Evolutionary conservation across 1,140 invertebrate species (phyloP).

Genomic region (Ladona fulva): DNA sequence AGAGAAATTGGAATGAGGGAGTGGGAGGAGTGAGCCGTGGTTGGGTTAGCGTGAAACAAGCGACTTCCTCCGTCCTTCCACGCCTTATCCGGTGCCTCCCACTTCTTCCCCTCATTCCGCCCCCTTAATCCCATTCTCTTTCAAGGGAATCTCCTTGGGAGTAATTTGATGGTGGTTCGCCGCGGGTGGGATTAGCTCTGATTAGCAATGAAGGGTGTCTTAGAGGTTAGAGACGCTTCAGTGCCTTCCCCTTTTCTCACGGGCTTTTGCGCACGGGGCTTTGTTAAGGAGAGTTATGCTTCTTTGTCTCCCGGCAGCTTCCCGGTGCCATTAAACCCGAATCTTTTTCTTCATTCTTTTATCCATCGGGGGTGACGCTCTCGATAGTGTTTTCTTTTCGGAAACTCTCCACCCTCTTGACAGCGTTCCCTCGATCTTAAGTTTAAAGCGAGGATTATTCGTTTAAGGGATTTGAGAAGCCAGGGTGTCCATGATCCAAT

Average conservation of each 20-base stretch:
- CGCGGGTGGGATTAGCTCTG: background rate
- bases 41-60: background rate
- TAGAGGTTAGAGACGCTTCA: background rate
- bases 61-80: background rate
- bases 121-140: background rate
- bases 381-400: too few relatives aligned
- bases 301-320: background rate
- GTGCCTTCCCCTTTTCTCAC: background rate
- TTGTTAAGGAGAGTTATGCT: background rate
- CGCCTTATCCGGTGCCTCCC: background rate
- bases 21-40: background rate
- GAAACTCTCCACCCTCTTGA: too few relatives aligned
- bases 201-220: background rate
- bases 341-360: too few relatives aligned
- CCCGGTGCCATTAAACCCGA: too few relatives aligned
- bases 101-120: background rate
- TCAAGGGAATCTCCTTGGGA: background rate
- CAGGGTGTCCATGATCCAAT: too few relatives aligned
- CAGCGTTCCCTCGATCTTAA: too few relatives aligned
- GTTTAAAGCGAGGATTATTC: too few relatives aligned
- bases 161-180: slow-evolving; percentile 3
- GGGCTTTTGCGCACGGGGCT: background rate
- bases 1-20: background rate
- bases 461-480: too few relatives aligned
- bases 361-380: too few relatives aligned